Percentiles rank a stretch among this genome's conserved stretches.
These are phyloP conservation scores for Dryocosmus kuriphilus DNA, from an alignment of 2,888 invertebrate genomes.

Conservation along the genomic window DNA sequence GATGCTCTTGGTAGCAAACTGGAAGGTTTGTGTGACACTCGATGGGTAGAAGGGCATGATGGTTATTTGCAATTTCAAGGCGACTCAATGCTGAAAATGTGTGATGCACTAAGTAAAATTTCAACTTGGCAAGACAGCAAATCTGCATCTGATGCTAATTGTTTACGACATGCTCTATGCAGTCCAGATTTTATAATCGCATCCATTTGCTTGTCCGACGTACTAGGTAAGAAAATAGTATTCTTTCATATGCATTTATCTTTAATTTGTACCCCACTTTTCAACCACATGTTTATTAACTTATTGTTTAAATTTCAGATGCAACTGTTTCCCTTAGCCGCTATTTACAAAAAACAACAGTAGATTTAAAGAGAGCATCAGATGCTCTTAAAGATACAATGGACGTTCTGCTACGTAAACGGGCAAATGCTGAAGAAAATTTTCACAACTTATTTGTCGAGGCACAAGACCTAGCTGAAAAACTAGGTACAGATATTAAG, in stretches of 20 bases:
- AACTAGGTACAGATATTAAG: too few species aligned
- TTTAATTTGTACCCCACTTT: too few species aligned
- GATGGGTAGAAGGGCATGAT: slow-evolving; percentile 60
- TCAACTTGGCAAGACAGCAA: slow-evolving; percentile 55
- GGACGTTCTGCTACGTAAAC: too few species aligned
- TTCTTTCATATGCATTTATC: background rate
- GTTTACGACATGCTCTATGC: slow-evolving; percentile 49
- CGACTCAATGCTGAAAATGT: slow-evolving; percentile 13
- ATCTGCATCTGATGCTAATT: slow-evolving; percentile 58
- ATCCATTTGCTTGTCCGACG: slow-evolving; percentile 50
- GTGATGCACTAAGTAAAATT: background rate
- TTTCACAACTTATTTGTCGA: too few species aligned
- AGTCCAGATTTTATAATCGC: slow-evolving; percentile 58
- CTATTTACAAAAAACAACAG: too few species aligned
- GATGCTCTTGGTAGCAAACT: slow-evolving; percentile 34
- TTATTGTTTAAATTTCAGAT: too few species aligned
- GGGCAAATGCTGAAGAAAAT: too few species aligned
- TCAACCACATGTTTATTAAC: too few species aligned
- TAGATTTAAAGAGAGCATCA: too few species aligned
- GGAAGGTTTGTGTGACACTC: slow-evolving; percentile 53
- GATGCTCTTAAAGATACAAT: too few species aligned
- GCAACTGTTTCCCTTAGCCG: too few species aligned
- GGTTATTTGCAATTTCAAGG: slow-evolving; percentile 35
- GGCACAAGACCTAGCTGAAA: too few species aligned
- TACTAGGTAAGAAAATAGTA: slow-evolving; percentile 3